Evolutionary conservation across 2,113 vertebrate genomes (phyloP).

Genomic region (Sula dactylatra): DNA sequence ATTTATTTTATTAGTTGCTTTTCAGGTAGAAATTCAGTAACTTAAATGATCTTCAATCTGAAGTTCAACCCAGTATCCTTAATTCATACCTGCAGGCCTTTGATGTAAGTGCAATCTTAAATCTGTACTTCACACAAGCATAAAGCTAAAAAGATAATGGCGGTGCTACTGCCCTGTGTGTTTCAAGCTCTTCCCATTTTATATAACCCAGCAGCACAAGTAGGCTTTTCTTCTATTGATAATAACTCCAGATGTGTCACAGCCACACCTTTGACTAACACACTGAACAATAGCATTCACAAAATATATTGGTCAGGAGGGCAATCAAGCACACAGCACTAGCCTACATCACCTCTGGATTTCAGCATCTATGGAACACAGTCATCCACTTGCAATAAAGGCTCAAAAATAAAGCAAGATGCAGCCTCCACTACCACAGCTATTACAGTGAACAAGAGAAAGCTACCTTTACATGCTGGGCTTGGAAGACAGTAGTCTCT

Average conservation of each 20-base stretch:
- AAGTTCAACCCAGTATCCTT: not conserved
- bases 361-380: not conserved
- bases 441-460: not conserved
- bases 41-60: not conserved
- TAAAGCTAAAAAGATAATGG: not conserved
- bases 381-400: not conserved
- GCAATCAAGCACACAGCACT: not conserved
- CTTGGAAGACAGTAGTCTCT: not conserved
- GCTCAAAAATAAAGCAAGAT: not conserved
- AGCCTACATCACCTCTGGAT: slow-evolving; percentile 5
- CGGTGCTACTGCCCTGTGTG: not conserved
- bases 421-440: not conserved
- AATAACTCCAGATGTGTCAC: slow-evolving; percentile 36
- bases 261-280: slow-evolving; percentile 31
- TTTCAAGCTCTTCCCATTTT: not conserved
- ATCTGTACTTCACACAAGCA: not conserved
- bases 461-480: not conserved
- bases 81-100: not conserved
- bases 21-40: not conserved
- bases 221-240: slow-evolving; percentile 1
- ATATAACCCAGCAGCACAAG: slow-evolving; percentile 35
- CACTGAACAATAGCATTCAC: slow-evolving; percentile 31
- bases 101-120: not conserved
- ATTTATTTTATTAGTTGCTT: not conserved
- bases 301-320: slow-evolving; percentile 54